A percentile compares a stretch with the other conserved stretches of the same genome.
phyloP scores from a whole-genome alignment of 2,888 invertebrate genomes.

The Fissipunctia ypsillon region DNA sequence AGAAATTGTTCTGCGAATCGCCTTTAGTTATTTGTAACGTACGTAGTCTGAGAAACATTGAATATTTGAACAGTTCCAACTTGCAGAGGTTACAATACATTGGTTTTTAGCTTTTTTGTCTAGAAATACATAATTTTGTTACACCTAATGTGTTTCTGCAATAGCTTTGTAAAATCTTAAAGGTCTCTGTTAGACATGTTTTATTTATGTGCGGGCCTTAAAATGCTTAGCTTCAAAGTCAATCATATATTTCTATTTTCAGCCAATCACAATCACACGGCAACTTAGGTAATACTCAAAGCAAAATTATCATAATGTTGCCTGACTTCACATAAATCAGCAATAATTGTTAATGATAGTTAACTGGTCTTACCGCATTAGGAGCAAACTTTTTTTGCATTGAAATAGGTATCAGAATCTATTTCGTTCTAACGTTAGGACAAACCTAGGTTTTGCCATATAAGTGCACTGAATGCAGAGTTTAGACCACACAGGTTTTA shows the following conservation, averaged over 20 bases:
- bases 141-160: background rate
- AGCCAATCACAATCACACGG: conserved; percentile 45
- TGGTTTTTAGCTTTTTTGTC: conserved; percentile 54
- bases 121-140: conserved; percentile 34
- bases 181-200: conserved; percentile 24
- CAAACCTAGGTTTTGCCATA: conserved; percentile 41
- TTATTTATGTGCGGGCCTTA: conserved; percentile 27
- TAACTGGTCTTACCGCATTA: conserved; percentile 50
- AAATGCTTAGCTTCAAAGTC: conserved; percentile 35
- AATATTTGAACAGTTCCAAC: conserved; percentile 79
- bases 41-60: conserved; percentile 78
- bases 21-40: conserved; percentile 78
- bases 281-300: conserved; percentile 38
- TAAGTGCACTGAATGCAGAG: conserved; percentile 33
- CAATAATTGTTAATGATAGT: conserved; percentile 50
- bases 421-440: conserved; percentile 31
- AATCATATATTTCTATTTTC: conserved; percentile 49
- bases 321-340: conserved; percentile 56
- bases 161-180: conserved; percentile 12
- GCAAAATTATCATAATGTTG: conserved; percentile 51
- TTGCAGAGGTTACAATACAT: conserved; percentile 56
- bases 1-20: conserved; percentile 83
- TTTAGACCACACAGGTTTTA: conserved; percentile 58
- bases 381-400: conserved; percentile 47
- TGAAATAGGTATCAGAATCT: conserved; percentile 31